Evolutionary conservation across 2,888 invertebrate genomes (phyloP), one percentile per base, ranked within the genome.

Genomic region (Cyclophora punctaria): DNA sequence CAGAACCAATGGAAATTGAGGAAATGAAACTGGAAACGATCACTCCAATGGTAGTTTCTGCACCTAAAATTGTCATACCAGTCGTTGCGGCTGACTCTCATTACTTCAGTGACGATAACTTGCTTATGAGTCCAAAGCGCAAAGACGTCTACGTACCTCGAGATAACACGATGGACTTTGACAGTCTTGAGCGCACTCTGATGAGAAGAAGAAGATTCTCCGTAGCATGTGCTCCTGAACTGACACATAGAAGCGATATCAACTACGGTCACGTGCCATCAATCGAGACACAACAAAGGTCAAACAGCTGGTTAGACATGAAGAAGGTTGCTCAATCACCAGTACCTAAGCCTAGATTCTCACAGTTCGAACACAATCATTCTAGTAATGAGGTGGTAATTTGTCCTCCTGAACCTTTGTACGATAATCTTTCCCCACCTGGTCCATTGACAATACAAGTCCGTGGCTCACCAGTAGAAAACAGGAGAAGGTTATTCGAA

Each of bases 401-500:
- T 0, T 91, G 92, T 63, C 91, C 86, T 40, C 71, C 81, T 35
- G 89, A 90, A 43, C 87, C 87, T 2, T 72, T 88, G 37, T 91
- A 91, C n/a, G 86, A 89, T 55, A 89, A 91, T 50, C 51, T 81
- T 34, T 69, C 70, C 41, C 93, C 93, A 55, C 94, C 94, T 0
- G 95, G 95, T 3, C 93, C 94, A 55, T 84, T 96, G 64, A 93
- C 95, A 5, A 96, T 96, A 56, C 93, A 95, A 83, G 94, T 96
- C 84, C 92, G 76, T 91, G 95, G 80, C 78, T 93, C 70, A 89
- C 92, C 95, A 0, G 90, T 93, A 50, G 93, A 93, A 67, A 89
- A 89, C 7, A 90, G 90, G 53, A 91, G 92, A 41, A 90, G 92
- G 47, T 91, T 92, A 56, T 92, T 91, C 6, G 94, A 94, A 65